Evolutionary conservation across 2,113 vertebrate genomes (phyloP), one percentile per base, ranked within the genome.

Genomic region (Festucalex cinctus): DNA sequence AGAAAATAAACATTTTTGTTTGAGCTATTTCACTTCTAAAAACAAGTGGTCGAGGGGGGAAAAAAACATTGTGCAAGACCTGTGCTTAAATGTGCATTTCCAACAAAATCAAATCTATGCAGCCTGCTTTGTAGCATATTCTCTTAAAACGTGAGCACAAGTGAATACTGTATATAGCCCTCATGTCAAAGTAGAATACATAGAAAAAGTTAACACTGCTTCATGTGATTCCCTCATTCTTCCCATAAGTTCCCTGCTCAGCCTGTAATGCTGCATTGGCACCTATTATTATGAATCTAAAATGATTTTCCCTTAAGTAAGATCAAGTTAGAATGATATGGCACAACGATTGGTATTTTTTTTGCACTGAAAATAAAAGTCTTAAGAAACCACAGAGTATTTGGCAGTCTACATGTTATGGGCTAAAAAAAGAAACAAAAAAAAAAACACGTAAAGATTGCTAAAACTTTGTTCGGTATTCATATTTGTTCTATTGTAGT

Each of bases 351-450:
- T 72, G 75, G 75, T 72, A 10, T 61, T 87, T 91, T 86, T 83
- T 51, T 51, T 90, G 87, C 87, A 90, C 90, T 90, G 84, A 88
- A 85, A 92, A 88, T 87, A 88, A 84, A 86, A 84, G 78, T 70
- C 85, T 88, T 88, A 91, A 84, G 82, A 86, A 92, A 93, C 92
- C 91, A 94, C 90, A 93, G 91, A 92, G 91, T 76, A n/a, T 66
- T 74, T 69, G 24, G 68, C 61, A 73, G 71, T 74, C 67, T 69
- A 74, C 36, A 28, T 49, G 20, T 67, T 57, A 63, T 41, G 65
- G 65, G 39, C n/a, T 16, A 41, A 60, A 67, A 54, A 61, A 14
- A 44, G 16, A 44, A 44, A 16, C 10, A 44, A 44, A 17, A 44
- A 13, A 19, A 3, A 19, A 56, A 43, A 62, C 59, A 28, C 9